Conservation (phyloP, 2,888 invertebrate species). For the Callimorpha dominula region DNA sequence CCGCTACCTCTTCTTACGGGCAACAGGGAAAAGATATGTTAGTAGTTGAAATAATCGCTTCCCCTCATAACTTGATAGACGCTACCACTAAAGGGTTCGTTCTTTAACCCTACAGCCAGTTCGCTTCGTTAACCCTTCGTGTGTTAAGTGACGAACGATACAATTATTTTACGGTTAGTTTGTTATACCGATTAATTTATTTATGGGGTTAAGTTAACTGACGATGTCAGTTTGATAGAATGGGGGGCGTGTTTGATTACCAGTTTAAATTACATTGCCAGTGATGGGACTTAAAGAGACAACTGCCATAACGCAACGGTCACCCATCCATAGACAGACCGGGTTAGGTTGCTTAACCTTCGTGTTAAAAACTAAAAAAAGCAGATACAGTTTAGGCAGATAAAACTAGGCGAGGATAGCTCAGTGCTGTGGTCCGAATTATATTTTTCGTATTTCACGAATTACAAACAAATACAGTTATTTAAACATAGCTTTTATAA, state of each 20-base stretch:
- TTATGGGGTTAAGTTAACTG: constrained; percentile 27
- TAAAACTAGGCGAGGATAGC: too few species aligned
- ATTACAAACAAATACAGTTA: too few species aligned
- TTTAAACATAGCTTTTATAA: too few species aligned
- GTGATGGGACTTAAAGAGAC: background rate
- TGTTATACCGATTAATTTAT: constrained; percentile 26
- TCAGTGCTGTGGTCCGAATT: too few species aligned
- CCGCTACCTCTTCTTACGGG: background rate
- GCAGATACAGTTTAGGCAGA: too few species aligned
- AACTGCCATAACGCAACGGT: background rate
- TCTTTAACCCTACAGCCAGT: constrained; percentile 40
- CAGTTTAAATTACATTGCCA: constrained; percentile 5
- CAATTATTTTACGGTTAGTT: constrained; percentile 52
- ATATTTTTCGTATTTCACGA: too few species aligned
- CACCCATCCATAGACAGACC: background rate
- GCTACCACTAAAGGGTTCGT: constrained; percentile 29
- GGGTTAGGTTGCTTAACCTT: background rate
- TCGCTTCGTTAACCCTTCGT: constrained; percentile 47
- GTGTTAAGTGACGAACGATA: constrained; percentile 47
- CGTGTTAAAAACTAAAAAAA: too few species aligned
- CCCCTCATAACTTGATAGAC: constrained; percentile 10
- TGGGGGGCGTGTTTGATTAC: constrained; percentile 10
- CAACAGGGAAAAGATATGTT: background rate
- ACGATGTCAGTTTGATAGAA: constrained; percentile 13
- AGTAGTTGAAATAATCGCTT: background rate